Conservation (phyloP, 2,113 vertebrate species). For the Otis tarda region DNA sequence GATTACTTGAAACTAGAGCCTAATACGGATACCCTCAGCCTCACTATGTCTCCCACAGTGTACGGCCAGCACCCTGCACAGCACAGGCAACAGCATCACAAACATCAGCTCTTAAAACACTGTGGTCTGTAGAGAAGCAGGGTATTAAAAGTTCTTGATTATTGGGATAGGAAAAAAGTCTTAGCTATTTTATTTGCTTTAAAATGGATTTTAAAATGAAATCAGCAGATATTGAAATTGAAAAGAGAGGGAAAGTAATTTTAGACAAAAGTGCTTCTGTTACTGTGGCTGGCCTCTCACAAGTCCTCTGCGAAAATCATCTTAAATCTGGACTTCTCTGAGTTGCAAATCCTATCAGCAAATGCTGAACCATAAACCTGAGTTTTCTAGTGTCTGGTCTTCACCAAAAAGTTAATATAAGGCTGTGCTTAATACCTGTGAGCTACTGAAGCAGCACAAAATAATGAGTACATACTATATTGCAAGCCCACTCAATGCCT, state of each 20-base stretch:
- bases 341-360: conserved; percentile 39
- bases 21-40: neutral
- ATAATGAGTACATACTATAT: neutral
- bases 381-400: neutral
- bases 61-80: neutral
- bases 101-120: neutral
- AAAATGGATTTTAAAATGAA: conserved; percentile 39
- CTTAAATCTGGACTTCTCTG: neutral
- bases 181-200: conserved; percentile 37
- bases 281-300: neutral
- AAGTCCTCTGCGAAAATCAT: neutral
- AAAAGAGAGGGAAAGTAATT: conserved; percentile 39
- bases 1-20: neutral
- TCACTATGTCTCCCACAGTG: neutral
- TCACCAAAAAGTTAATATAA: conserved; percentile 3
- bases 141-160: neutral
- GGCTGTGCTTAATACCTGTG: neutral
- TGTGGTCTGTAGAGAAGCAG: neutral
- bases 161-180: neutral
- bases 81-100: neutral
- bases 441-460: conserved; percentile 28
- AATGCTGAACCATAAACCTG: conserved; percentile 24
- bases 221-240: conserved; percentile 43
- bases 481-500: neutral
- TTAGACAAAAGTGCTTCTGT: conserved; percentile 45